A percentile compares a stretch with the other conserved stretches of the same genome.
phyloP scores from a whole-genome alignment of 2,113 vertebrate genomes.

The Columba janthina region DNA sequence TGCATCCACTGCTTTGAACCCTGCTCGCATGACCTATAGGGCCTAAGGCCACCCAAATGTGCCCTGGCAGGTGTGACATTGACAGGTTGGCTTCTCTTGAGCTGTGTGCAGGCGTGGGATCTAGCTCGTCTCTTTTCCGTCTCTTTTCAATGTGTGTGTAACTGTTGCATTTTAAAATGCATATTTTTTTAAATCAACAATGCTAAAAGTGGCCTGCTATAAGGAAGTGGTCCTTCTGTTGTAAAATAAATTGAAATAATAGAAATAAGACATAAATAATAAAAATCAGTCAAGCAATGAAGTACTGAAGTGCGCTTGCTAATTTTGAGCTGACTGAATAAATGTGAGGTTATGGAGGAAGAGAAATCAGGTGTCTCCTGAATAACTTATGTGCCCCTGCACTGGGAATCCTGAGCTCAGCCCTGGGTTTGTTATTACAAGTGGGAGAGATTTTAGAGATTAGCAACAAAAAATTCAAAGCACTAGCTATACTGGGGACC shows the following conservation, averaged over 20 bases:
- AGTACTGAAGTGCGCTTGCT: background rate
- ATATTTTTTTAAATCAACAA: background rate
- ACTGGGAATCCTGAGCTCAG: background rate
- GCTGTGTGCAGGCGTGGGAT: fast-evolving
- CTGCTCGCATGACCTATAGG: fast-evolving
- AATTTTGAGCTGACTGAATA: background rate
- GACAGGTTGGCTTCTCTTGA: background rate
- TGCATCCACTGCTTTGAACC: fast-evolving
- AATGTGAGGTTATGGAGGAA: background rate
- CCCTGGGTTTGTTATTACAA: background rate
- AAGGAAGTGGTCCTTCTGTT: background rate
- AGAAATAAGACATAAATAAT: background rate
- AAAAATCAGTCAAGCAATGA: background rate
- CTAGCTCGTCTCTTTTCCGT: background rate
- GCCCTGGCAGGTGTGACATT: fast-evolving
- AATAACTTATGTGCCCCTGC: background rate
- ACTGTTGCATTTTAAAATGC: background rate
- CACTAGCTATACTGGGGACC: background rate
- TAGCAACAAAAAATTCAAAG: background rate
- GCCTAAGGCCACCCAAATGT: background rate
- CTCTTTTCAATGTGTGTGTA: fast-evolving
- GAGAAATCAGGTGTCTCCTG: background rate
- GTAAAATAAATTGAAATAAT: background rate
- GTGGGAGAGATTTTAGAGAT: background rate
- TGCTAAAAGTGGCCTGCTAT: background rate